Evolutionary conservation across 2,888 invertebrate species (phyloP).

Genomic region (Melanchra persicariae): DNA sequence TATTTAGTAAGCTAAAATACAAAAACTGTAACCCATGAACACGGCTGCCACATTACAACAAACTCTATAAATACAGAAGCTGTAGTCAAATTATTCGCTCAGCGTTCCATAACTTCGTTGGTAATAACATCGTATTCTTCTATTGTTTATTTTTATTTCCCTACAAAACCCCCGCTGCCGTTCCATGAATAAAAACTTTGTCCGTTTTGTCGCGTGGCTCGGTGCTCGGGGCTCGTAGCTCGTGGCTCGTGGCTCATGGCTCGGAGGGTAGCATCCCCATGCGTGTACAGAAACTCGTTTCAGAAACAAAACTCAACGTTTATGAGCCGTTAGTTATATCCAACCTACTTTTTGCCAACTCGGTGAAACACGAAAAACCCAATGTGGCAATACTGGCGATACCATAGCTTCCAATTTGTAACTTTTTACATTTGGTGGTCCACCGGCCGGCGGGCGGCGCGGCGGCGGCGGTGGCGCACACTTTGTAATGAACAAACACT

Average conservation of each 20-base stretch:
- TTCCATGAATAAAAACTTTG: constrained; percentile 41
- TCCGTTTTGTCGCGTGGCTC: constrained; percentile 14
- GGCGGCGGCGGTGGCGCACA: constrained; percentile 1
- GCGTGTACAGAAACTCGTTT: constrained; percentile 25
- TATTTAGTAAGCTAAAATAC: background rate
- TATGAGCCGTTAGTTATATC: constrained; percentile 30
- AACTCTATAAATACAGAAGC: constrained; percentile 14
- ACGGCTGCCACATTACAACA: background rate
- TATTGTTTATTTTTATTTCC: constrained; percentile 53
- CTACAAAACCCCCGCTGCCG: constrained; percentile 16
- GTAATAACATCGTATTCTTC: constrained; percentile 36
- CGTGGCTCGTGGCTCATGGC: background rate
- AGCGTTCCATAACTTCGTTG: constrained; percentile 2
- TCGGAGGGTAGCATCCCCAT: constrained; percentile 18
- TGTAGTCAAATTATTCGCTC: constrained; percentile 10
- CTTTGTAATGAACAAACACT: constrained; percentile 46
- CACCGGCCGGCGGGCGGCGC: no score
- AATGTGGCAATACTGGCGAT: constrained; percentile 10
- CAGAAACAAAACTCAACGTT: constrained; percentile 27
- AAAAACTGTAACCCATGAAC: background rate
- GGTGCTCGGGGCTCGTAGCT: background rate
- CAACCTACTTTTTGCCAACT: constrained; percentile 34
- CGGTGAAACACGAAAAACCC: constrained; percentile 22
- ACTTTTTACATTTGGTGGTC: constrained; percentile 38
- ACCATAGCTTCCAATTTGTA: constrained; percentile 41